phyloP scores from a whole-genome alignment of 2,888 invertebrate species.

The Nasonovia ribisnigri region DNA sequence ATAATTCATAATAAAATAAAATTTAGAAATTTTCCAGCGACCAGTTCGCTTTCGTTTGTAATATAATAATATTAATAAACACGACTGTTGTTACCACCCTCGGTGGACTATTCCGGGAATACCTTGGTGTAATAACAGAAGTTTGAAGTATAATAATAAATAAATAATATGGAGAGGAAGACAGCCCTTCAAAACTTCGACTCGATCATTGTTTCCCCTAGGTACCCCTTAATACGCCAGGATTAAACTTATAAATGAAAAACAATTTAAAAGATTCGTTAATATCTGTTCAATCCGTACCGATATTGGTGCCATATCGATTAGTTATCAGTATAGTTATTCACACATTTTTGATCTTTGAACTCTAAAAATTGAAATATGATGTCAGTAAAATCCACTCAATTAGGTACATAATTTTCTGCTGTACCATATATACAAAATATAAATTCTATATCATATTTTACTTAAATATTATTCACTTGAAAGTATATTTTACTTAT shows the following conservation, averaged over 20 bases:
- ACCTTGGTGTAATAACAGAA: neutral
- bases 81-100: neutral
- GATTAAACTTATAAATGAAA: neutral
- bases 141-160: neutral
- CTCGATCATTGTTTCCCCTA: neutral
- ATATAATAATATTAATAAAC: neutral
- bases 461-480: too few species aligned
- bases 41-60: neutral
- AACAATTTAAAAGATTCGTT: neutral
- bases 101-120: neutral
- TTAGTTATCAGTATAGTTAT: neutral
- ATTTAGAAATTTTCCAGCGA: neutral
- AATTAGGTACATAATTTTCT: too few species aligned
- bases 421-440: too few species aligned
- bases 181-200: too few species aligned
- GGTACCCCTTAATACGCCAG: neutral
- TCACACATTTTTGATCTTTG: too few species aligned
- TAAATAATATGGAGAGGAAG: neutral
- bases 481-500: too few species aligned
- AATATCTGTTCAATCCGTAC: neutral
- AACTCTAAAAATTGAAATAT: too few species aligned
- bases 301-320: neutral
- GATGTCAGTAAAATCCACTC: too few species aligned
- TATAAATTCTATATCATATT: too few species aligned
- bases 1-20: neutral